Evolutionary conservation across 2,113 vertebrate genomes (phyloP).

Genomic region (Apeltes quadracus): DNA sequence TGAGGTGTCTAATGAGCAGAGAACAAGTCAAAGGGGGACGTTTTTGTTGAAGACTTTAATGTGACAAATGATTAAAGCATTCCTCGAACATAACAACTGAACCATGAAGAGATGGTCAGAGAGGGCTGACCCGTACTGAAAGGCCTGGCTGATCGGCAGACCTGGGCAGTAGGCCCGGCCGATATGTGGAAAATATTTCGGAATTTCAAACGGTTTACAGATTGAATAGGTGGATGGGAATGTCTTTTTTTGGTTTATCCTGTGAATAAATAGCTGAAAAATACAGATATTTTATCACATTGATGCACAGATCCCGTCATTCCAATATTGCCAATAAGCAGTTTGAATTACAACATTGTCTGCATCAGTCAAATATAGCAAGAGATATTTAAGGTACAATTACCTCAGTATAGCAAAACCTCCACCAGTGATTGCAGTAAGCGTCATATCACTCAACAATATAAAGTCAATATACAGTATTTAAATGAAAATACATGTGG

Average conservation of each 20-base stretch:
- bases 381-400: conserved; percentile 11
- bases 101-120: conserved; percentile 40
- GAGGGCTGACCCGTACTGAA: conserved; percentile 31
- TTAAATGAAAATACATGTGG: conserved; percentile 38
- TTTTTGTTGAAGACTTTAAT: conserved; percentile 74
- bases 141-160: conserved; percentile 29
- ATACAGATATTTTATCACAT: conserved; percentile 23
- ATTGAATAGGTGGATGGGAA: conserved; percentile 18
- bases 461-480: conserved; percentile 28
- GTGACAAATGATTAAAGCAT: conserved; percentile 65
- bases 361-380: not conserved
- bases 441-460: conserved; percentile 31
- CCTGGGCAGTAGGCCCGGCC: conserved; percentile 32
- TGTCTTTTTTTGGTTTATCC: conserved; percentile 28
- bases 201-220: not conserved
- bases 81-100: conserved; percentile 66
- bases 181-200: conserved; percentile 26
- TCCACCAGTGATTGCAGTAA: conserved; percentile 11
- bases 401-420: conserved; percentile 9
- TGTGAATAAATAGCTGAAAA: conserved; percentile 16
- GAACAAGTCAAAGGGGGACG: not conserved
- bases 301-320: conserved; percentile 4
- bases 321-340: conserved; percentile 15
- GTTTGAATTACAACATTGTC: conserved; percentile 10
- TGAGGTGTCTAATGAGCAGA: conserved; percentile 7